These are phyloP conservation scores for Mormyrops boulengeri DNA, from an alignment of 2,797 vertebrate genomes.

Conservation along the genomic window DNA sequence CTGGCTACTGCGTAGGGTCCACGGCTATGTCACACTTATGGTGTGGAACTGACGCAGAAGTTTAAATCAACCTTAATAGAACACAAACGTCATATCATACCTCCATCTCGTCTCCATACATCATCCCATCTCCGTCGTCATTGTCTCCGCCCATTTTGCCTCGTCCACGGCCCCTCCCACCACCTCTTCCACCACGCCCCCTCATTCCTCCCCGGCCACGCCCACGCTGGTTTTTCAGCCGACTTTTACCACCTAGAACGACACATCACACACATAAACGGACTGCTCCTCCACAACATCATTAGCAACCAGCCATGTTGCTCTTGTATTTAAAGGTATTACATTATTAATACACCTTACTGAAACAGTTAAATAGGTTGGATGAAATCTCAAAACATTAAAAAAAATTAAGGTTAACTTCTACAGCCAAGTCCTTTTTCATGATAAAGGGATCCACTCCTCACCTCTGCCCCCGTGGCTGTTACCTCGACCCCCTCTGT, in stretches of 20 bases:
- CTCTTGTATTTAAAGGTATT: neutral
- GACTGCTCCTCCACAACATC: neutral
- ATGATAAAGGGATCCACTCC: neutral
- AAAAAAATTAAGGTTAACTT: neutral
- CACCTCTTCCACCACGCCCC: constrained; percentile 68
- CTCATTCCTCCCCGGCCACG: constrained; percentile 77
- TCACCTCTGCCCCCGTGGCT: constrained; percentile 46
- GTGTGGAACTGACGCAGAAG: neutral
- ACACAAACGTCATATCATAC: constrained; percentile 43
- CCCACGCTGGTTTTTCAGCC: constrained; percentile 72
- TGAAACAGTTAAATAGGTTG: neutral
- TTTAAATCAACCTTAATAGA: neutral
- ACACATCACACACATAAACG: neutral
- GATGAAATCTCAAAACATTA: neutral
- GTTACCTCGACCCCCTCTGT: constrained; percentile 16
- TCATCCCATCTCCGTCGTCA: constrained; percentile 74
- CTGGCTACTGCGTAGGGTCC: neutral
- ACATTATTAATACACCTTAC: neutral
- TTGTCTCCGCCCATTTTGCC: constrained; percentile 74
- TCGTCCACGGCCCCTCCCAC: constrained; percentile 62
- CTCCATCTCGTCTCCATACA: constrained; percentile 84
- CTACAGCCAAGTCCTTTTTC: neutral
- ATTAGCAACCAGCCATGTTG: neutral
- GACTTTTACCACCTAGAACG: constrained; percentile 66
- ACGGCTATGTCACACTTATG: neutral